Base-by-base conservation (phyloP, 2,888 invertebrate species). In the Brenthis ino region DNA sequence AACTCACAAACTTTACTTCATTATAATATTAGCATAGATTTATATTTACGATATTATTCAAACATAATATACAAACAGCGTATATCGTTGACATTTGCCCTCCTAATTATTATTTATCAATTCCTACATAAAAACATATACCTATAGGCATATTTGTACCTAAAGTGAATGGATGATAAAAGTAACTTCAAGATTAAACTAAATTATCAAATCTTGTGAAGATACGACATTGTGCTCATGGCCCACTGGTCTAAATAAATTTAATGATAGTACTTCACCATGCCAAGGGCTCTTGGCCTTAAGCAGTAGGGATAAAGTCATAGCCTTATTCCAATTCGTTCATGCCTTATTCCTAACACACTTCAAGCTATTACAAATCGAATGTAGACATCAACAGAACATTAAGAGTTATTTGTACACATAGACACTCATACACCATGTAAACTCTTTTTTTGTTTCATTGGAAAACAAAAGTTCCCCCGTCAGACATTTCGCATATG, bases 401-500 rank as follows among this genome's bases (percentile, higher is more conserved):
- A 58, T 48, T 20, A 24, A 43, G 47, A 28, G 14, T 24, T 24
- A 0, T 28, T 5, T 28, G 0, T 28, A 0, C 28, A 58, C 24
- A 48, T 11, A 58, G 14, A 58, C 14, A 24, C 28, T 48, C 58
- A 24, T 48, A 37, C 14, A 20, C 51, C 20, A 5, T 37, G 20
- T 53, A 51, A 37, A 54, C 33, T 53, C 63, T 6, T 37, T 24
- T 20, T 63, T 53, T 53, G 37, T 63, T 53, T 16, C 16, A 37
- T 51, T 61, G n/a, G 43, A 37, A 53, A 53, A 37, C 53, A 53
- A 53, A 37, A 37, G 53, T 51, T 12, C 37, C 63, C 63, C 43
- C 56, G 55, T 33, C 57, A 61, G 60, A 57, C 54, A 56, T 48
- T 56, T 48, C 55, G 55, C n/a, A 61, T 58, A 61, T 56, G 28